These are phyloP conservation scores for Sepioteuthis lessoniana DNA, from an alignment of 2,888 invertebrate genomes.

Conservation along the genomic window DNA sequence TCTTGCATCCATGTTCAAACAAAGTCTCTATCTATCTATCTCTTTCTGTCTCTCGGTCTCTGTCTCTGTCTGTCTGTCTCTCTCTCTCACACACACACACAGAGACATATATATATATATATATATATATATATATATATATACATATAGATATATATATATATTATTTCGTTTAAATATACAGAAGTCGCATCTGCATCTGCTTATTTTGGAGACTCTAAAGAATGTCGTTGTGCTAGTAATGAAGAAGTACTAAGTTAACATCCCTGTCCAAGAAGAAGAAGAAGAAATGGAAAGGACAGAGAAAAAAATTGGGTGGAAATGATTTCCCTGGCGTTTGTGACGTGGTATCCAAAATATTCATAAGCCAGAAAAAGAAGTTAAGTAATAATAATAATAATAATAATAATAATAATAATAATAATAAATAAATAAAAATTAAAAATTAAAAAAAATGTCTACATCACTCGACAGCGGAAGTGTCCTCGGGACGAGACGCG, in stretches of 20 bases:
- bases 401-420: no score
- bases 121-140: slow-evolving; percentile 33
- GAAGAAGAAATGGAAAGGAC: neutral
- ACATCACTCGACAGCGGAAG: neutral
- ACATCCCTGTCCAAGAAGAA: neutral
- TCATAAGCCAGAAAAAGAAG: neutral
- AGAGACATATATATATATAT: neutral
- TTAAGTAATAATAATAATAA: no score
- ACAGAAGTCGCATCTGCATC: neutral
- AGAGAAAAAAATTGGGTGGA: neutral
- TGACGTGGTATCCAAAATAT: slow-evolving; percentile 35
- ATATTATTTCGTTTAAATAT: neutral
- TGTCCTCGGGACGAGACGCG: neutral
- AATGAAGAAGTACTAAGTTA: neutral
- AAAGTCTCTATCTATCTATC: no score
- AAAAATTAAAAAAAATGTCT: neutral
- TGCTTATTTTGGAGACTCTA: neutral
- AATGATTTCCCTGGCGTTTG: neutral
- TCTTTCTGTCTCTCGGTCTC: no score
- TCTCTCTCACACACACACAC: neutral
- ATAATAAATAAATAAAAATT: neutral
- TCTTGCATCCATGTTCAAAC: neutral
- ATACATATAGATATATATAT: neutral
- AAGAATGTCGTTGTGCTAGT: slow-evolving; percentile 15
- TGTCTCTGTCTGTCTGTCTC: no score